Percentiles rank a stretch among this genome's conserved stretches.
Conservation (phyloP, 2,888 invertebrate species). For the Drosophila robusta region DNA sequence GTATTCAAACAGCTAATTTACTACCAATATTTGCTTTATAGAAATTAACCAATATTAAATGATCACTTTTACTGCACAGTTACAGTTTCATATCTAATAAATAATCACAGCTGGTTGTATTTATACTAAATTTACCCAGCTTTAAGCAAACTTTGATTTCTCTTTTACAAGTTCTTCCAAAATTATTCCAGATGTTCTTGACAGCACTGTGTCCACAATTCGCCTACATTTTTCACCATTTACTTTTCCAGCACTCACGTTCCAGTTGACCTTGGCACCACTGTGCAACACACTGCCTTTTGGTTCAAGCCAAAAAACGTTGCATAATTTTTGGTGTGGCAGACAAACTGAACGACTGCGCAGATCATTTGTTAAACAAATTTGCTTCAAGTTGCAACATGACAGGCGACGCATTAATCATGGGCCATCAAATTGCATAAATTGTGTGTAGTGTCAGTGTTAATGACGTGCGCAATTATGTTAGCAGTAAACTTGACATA, state of each 20-base stretch:
- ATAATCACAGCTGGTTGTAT: too few relatives aligned
- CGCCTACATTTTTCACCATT: neutral
- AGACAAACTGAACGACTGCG: slow-evolving; percentile 11
- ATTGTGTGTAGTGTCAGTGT: slow-evolving; percentile 55
- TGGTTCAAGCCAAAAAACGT: slow-evolving; percentile 11
- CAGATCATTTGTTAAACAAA: slow-evolving; percentile 65
- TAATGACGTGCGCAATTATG: slow-evolving; percentile 67
- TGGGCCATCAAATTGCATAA: slow-evolving; percentile 67
- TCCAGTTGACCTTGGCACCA: slow-evolving; percentile 14
- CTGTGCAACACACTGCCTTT: slow-evolving; percentile 20
- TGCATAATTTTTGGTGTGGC: slow-evolving; percentile 26
- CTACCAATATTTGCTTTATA: too few relatives aligned
- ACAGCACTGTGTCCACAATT: too few relatives aligned
- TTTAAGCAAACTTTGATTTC: too few relatives aligned
- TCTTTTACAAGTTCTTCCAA: too few relatives aligned
- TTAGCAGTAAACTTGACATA: slow-evolving; percentile 24
- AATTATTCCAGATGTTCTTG: too few relatives aligned
- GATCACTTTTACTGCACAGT: too few relatives aligned
- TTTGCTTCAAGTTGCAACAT: slow-evolving; percentile 60
- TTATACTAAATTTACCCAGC: too few relatives aligned
- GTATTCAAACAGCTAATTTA: too few relatives aligned
- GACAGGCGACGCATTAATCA: slow-evolving; percentile 68
- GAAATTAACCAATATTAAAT: too few relatives aligned
- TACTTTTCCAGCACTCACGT: neutral
- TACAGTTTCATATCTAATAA: too few relatives aligned